Base-by-base conservation (phyloP, 23 tunicate species). In the Styela clava region DNA sequence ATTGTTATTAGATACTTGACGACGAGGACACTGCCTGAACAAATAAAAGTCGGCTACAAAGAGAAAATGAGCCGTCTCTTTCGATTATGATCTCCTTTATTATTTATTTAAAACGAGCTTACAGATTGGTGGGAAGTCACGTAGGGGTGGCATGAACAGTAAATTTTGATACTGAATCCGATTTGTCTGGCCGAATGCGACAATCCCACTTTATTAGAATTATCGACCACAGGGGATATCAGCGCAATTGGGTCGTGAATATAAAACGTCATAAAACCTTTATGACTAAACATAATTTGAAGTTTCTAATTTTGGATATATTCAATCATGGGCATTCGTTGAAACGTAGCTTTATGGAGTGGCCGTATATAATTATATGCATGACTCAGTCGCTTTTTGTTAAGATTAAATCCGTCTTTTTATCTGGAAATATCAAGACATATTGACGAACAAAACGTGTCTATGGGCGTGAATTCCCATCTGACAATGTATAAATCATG, bases 1-100 rank as follows among this genome's bases (percentile, higher is more conserved):
- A 44, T 76, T 76, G 63, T 76, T 52, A 51, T 29, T 52, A 9
- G 65, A 76, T 52, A 76, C 81, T 76, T 76, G 81, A 76, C 33
- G 52, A 44, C 65, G 37, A 76, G 81, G 52, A 44, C 81, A 52
- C 27, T 44, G 65, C 29, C 81, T 76, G 81, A 31, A 56, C 52
- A 76, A 76, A 76, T 76, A 76, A 1, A 44, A 71, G 35, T 35
- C 77, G 77, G 29, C 34, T 28, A 34, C 32, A 30, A 71, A 28
- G 35, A 71, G 35, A 71, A 71, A 44, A 44, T 44, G 56, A 44
- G 56, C 56, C 56, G 56, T 44, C 56, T 44, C 56, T 44, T 44
- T 44, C 12, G 56, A 44, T 44, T 44, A 44, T 44, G 56, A 5
- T 44, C 56, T 7, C 12, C 12, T 44, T 44, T 7, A 7, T 44